Conservation (phyloP, 2,113 vertebrate genomes). For the Eleginops maclovinus region DNA sequence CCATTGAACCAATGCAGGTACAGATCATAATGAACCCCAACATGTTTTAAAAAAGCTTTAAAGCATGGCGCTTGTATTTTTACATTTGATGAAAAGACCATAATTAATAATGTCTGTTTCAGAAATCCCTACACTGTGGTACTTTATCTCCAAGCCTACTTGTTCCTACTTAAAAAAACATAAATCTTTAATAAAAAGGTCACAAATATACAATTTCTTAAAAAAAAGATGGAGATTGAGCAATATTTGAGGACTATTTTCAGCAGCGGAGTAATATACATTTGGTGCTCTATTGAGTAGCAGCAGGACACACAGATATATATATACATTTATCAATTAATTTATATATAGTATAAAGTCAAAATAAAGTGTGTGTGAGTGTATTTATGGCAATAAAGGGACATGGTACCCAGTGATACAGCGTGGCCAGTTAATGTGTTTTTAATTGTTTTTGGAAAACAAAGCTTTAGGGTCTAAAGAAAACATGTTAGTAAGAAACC, state of each 20-base stretch:
- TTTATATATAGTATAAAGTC: too few species aligned
- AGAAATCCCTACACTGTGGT: background rate
- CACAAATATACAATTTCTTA: background rate
- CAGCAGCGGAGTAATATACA: background rate
- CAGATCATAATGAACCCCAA: background rate
- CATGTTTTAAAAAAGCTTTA: background rate
- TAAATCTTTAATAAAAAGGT: background rate
- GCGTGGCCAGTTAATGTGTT: background rate
- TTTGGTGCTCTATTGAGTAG: background rate
- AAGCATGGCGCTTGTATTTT: background rate
- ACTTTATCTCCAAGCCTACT: background rate
- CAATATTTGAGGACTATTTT: background rate
- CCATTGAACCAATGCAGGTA: slow-evolving; percentile 3
- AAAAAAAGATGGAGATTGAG: background rate
- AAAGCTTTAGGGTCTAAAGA: background rate
- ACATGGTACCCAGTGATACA: background rate
- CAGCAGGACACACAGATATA: too few species aligned
- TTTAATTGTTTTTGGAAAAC: background rate
- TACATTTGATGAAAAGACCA: background rate
- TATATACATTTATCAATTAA: too few species aligned
- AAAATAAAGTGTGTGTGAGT: background rate
- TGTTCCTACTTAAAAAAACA: background rate
- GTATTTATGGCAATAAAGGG: background rate
- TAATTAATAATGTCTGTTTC: background rate
- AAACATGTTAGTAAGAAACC: background rate